Evolutionary conservation across 2,113 vertebrate genomes (phyloP), one percentile per base, ranked within the genome.

Genomic region (Ursus arctos): DNA sequence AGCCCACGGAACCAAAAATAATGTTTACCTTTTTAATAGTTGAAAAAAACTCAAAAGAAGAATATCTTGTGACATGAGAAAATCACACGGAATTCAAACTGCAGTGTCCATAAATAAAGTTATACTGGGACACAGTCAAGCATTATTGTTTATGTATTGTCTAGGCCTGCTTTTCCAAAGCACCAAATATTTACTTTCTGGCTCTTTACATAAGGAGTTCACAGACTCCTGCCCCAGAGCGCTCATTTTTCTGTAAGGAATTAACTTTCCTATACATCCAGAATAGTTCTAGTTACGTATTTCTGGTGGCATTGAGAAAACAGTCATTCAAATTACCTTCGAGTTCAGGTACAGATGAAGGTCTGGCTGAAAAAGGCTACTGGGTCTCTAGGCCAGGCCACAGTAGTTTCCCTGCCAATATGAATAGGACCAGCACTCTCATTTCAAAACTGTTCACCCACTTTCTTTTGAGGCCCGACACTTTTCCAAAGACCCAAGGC

Each of bases 141-240:
- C 4, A 15, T 16, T 3, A 61, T 1, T 4, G 3, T 19, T 61
- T 22, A 36, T 4, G 9, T 9, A 13, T 2, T n/a, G 18, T n/a
- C 49, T 24, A 40, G 24, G 26, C 22, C 65, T 71, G 33, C 53
- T 31, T 26, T 16, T 7, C 13, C 26, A 12, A 77, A 77, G 43
- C 28, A 77, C 26, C 43, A 31, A 18, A 49, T 18, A 79, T 10
- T 18, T 40, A 53, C 33, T 31, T 49, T 36, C 59, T 7, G 40
- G 59, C 26, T 90, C 31, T 71, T 83, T 15, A 81, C 13, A 71
- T 13, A 67, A 57, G 47, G 31, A 33, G 43, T 7, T 14, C 15
- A 33, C 28, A 33, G 43, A 77, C 22, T 16, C 63, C 31, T 28
- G 33, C 18, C n/a, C 61, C 24, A 15, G 15, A 91, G 26, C 21